phyloP scores from a whole-genome alignment of 2,113 vertebrate species.

The Strix aluco region DNA sequence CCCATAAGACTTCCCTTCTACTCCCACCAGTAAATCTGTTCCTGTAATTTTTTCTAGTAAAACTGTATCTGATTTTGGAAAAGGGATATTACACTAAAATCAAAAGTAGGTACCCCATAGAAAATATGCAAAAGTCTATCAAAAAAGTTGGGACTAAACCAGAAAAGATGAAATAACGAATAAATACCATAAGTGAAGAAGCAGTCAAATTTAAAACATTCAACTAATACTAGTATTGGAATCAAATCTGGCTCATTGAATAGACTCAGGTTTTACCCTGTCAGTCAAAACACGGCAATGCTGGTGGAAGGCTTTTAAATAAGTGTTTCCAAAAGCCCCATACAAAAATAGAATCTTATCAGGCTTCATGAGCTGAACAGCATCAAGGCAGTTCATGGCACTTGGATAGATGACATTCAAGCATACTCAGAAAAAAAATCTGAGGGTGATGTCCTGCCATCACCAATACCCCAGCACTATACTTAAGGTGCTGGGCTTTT shows the following conservation, averaged over 20 bases:
- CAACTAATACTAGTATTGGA: not conserved
- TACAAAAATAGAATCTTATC: not conserved
- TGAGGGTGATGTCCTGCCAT: not conserved
- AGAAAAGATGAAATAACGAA: not conserved
- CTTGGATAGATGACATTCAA: not conserved
- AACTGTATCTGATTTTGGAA: not conserved
- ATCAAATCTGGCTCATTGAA: not conserved
- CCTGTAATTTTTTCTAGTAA: not conserved
- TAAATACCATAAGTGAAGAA: not conserved
- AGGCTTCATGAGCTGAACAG: not conserved
- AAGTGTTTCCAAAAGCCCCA: not conserved
- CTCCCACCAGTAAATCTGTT: not conserved
- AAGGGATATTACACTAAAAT: not conserved
- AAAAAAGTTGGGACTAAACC: not conserved
- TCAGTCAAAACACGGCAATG: not conserved
- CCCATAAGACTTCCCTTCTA: not conserved
- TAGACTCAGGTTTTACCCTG: not conserved
- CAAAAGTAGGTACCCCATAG: not conserved
- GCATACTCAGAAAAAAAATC: not conserved
- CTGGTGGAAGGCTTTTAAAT: not conserved
- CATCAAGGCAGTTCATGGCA: not conserved
- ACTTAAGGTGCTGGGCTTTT: not conserved
- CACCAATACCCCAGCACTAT: not conserved
- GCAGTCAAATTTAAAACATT: not conserved
- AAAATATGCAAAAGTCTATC: not conserved